These are phyloP conservation scores for Ooceraea biroi DNA, from an alignment of 1,140 invertebrate genomes.

Conservation along the genomic window DNA sequence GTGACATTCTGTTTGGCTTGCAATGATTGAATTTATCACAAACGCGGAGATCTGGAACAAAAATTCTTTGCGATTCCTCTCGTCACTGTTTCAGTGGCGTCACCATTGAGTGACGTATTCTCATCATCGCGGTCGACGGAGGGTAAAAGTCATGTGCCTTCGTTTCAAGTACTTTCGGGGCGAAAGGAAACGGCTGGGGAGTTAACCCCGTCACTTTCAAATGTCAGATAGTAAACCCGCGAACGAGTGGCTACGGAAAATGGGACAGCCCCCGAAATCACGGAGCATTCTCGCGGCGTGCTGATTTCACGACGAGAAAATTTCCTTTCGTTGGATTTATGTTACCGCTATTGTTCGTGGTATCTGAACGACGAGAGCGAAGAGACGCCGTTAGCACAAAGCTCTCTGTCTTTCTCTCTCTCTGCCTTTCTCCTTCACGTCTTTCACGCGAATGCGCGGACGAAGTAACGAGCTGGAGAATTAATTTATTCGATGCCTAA, in stretches of 20 bases:
- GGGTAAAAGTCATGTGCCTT: constrained; percentile 14
- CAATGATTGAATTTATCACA: neutral
- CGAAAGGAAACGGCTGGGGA: neutral
- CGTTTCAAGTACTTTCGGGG: constrained; percentile 26
- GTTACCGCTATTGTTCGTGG: constrained; percentile 61
- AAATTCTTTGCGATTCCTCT: neutral
- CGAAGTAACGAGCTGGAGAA: constrained; percentile 24
- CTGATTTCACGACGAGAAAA: constrained; percentile 15
- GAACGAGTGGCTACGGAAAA: constrained; percentile 40
- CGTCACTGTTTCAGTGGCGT: neutral
- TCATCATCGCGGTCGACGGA: neutral
- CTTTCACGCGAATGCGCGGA: neutral
- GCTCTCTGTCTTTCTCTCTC: neutral
- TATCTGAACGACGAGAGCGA: constrained; percentile 38
- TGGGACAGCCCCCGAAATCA: constrained; percentile 23
- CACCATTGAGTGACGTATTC: neutral
- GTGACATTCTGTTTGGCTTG: neutral
- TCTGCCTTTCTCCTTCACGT: neutral
- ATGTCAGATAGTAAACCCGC: constrained; percentile 39
- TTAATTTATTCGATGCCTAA: constrained; percentile 52
- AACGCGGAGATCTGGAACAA: constrained; percentile 6
- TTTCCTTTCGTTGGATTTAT: constrained; percentile 55
- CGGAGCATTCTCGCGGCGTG: constrained; percentile 22
- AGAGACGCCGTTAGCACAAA: constrained; percentile 19
- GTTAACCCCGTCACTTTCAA: constrained; percentile 44